These are phyloP conservation scores for Grantiella picta DNA, from an alignment of 2,113 vertebrate genomes.

Conservation along the genomic window DNA sequence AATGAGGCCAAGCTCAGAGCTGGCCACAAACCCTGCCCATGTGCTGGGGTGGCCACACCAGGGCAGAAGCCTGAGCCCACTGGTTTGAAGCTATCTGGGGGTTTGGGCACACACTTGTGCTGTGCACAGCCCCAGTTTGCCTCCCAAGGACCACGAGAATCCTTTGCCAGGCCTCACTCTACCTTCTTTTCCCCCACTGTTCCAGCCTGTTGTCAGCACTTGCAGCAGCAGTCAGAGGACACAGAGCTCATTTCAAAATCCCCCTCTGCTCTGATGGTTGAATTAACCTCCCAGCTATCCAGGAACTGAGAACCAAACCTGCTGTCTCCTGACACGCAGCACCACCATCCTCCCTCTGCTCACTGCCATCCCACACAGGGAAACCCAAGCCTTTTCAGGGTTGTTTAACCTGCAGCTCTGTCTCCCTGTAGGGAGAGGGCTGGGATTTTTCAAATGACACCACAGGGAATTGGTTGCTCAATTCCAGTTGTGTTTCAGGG, in stretches of 20 bases:
- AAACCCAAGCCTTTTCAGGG: not conserved
- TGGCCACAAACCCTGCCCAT: not conserved
- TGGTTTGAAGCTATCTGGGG: fast-evolving
- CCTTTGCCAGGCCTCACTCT: not conserved
- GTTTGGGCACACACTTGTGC: fast-evolving
- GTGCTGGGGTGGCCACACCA: fast-evolving
- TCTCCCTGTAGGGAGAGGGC: not conserved
- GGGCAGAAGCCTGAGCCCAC: not conserved
- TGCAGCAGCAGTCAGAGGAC: not conserved
- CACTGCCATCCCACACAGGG: not conserved
- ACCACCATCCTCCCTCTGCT: not conserved
- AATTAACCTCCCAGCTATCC: not conserved
- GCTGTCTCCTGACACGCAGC: not conserved
- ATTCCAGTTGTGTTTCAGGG: not conserved
- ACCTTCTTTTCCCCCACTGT: not conserved
- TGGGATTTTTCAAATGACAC: not conserved
- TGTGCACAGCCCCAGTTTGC: not conserved
- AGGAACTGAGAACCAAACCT: not conserved
- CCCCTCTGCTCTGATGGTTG: not conserved
- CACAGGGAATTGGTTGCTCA: not conserved
- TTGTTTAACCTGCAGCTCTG: not conserved
- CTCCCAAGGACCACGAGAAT: not conserved
- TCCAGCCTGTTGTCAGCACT: not conserved
- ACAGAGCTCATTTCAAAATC: not conserved
- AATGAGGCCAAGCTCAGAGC: not conserved